Evolutionary conservation across 1,140 invertebrate species (phyloP), one percentile per base, ranked within the genome.

Genomic region (Holotrichia oblita): DNA sequence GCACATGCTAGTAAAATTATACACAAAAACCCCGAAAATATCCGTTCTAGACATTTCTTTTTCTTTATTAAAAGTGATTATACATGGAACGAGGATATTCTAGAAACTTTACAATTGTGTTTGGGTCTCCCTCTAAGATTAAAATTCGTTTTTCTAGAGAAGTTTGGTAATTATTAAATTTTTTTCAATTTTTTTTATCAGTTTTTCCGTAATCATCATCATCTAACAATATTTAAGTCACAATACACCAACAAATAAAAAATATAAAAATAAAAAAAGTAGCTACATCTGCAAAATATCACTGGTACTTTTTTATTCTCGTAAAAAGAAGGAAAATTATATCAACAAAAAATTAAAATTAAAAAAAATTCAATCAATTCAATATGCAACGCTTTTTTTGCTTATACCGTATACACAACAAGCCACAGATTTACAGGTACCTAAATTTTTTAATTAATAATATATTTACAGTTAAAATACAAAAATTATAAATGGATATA

Each of bases 101-200:
- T 69, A 69, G 22, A 55, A 69, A 69, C 61, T 69, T 69, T 69
- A 69, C 61, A 69, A 22, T 69, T 17, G 61, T 69, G 61, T 22
- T 69, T 17, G 48, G 27, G 44, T 48, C 22, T 69, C 61, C 61
- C 61, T 69, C 61, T 69, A 69, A 69, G 61, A 69, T 69, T 84
- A 86, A 78, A 87, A 86, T 87, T 86, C 85, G 86, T 85, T 79
- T 86, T 83, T 84, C 85, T 86, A 86, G 85, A 86, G 85, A 85
- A 85, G 85, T 85, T 85, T 83, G 74, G 44, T 83, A 81, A 81
- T 83, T 81, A 74, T 76, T 73, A 78, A 69, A 14, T 48, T 14
- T 69, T 69, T 14, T 69, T 69, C 61, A 69, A 14, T 10, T 48
- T 48, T n/a, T 48, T 48, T 48, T 34, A 34, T 34, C 27, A 34